These are phyloP conservation scores for Syngnathoides biaculeatus DNA, from an alignment of 2,113 vertebrate genomes.

Conservation along the genomic window DNA sequence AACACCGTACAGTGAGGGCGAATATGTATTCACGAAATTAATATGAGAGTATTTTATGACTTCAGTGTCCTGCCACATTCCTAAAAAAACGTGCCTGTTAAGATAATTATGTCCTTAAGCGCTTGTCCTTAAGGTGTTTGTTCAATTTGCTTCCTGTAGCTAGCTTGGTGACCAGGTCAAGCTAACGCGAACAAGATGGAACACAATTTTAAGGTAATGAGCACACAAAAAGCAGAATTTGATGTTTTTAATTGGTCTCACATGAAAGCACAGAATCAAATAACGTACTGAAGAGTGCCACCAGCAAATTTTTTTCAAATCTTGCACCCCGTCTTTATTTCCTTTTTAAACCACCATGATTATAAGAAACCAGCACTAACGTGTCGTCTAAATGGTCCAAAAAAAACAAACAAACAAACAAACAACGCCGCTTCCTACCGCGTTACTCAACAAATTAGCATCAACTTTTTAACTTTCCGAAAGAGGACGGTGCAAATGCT, in stretches of 20 bases:
- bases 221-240: conserved; percentile 26
- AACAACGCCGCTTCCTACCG: conserved; percentile 1
- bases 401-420: no score
- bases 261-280: conserved; percentile 76
- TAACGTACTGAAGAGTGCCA: conserved; percentile 62
- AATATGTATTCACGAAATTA: no score
- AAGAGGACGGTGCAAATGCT: conserved; percentile 41
- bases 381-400: conserved; percentile 39
- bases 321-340: conserved; percentile 39
- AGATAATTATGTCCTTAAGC: no score
- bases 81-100: no score
- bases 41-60: no score
- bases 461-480: conserved; percentile 15
- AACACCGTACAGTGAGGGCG: no score
- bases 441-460: background rate
- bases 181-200: no score
- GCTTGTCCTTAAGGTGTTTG: no score
- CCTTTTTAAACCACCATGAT: conserved; percentile 39
- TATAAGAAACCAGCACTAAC: conserved; percentile 51
- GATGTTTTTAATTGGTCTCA: conserved; percentile 76
- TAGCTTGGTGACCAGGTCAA: no score
- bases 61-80: no score
- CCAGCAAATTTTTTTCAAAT: conserved; percentile 38
- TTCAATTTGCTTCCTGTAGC: no score
- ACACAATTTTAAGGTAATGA: background rate